A percentile compares a stretch with the other conserved stretches of the same genome.
Evolutionary conservation across 2,888 invertebrate genomes (phyloP).

Genomic region (Smittia sp.): DNA sequence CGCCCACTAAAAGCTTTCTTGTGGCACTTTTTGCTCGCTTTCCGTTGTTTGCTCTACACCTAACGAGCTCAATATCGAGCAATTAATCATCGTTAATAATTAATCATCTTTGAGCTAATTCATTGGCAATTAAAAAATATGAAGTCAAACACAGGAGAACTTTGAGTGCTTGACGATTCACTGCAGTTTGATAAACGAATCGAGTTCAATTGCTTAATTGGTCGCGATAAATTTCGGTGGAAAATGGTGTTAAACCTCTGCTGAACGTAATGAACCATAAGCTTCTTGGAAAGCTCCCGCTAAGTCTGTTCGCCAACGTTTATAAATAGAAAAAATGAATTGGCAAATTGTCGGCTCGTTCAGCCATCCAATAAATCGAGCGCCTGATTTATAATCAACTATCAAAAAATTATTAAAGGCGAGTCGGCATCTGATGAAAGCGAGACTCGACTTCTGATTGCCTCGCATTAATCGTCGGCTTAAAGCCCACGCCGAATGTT

Average conservation of each 20-base stretch:
- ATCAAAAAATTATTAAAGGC: conserved; percentile 41
- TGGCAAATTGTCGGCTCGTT: conserved; percentile 41
- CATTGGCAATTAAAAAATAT: conserved; percentile 39
- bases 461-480: conserved; percentile 39
- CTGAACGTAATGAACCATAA: no score
- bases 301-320: not conserved
- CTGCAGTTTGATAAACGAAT: conserved; percentile 27
- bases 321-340: conserved; percentile 33
- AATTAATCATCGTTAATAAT: conserved; percentile 41
- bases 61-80: not conserved
- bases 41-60: conserved; percentile 2
- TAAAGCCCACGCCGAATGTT: conserved; percentile 23
- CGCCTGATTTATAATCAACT: conserved; percentile 40
- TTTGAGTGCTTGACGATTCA: conserved; percentile 10
- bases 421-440: conserved; percentile 39
- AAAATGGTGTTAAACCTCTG: no score
- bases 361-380: conserved; percentile 37
- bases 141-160: not conserved
- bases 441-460: conserved; percentile 37
- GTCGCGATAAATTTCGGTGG: not conserved
- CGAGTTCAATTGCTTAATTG: not conserved
- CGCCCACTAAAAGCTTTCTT: not conserved
- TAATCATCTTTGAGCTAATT: conserved; percentile 41
- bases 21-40: not conserved
- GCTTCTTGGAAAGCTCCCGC: not conserved